These are phyloP conservation scores for Harmothoe impar DNA, from an alignment of 2,888 invertebrate genomes.

Conservation along the genomic window DNA sequence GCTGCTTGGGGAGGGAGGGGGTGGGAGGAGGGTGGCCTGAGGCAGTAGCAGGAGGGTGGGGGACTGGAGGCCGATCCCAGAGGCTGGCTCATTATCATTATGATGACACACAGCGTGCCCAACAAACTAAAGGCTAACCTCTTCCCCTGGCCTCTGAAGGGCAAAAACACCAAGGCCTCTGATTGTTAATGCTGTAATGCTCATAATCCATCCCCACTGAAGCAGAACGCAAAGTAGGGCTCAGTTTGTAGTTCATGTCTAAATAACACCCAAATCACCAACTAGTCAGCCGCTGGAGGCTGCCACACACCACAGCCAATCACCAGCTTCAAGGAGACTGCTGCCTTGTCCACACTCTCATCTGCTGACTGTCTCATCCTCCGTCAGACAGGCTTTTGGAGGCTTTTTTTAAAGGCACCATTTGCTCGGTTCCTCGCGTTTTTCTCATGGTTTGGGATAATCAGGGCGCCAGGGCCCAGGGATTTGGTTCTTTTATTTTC, in stretches of 20 bases:
- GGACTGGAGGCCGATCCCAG: not conserved
- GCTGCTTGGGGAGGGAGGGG: too few species aligned
- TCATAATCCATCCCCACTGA: constrained; percentile 13
- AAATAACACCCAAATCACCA: constrained; percentile 21
- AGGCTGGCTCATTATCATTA: not conserved
- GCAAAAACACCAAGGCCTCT: not conserved
- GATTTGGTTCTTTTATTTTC: too few species aligned
- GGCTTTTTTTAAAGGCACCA: too few species aligned
- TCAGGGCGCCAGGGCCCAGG: too few species aligned
- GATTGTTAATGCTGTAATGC: constrained; percentile 39
- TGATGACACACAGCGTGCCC: constrained; percentile 21
- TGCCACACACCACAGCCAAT: not conserved
- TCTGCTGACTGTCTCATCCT: not conserved
- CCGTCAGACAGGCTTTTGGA: not conserved
- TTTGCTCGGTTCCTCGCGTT: too few species aligned
- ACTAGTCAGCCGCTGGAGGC: not conserved
- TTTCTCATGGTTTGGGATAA: too few species aligned
- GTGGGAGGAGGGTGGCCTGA: not conserved
- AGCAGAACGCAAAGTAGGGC: not conserved
- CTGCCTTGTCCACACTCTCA: not conserved
- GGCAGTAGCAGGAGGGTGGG: not conserved
- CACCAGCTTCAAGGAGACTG: not conserved
- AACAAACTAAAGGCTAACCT: not conserved
- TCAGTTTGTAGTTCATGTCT: not conserved
- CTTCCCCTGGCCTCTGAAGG: not conserved